Percentiles rank a stretch among this genome's conserved stretches.
phyloP scores from a whole-genome alignment of 1,140 invertebrate genomes.

The Kradibia gibbosae region DNA sequence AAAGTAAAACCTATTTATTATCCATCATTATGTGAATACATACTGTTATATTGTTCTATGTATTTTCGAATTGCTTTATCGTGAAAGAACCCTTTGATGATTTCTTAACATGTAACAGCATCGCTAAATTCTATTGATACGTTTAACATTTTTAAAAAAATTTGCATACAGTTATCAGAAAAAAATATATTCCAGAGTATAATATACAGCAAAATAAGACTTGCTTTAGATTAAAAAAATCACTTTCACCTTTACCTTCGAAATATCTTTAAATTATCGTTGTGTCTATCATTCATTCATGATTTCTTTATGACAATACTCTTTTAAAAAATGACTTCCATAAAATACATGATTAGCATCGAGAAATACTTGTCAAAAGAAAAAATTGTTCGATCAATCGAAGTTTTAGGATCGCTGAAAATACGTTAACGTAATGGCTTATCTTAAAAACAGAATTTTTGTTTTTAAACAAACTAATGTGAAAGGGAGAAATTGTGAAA shows the following conservation, averaged over 20 bases:
- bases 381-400: conserved; percentile 18
- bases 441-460: conserved; percentile 17
- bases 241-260: conserved; percentile 44
- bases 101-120: too few relatives aligned
- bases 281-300: background rate
- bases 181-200: background rate
- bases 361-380: conserved; percentile 30
- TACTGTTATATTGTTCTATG: too few relatives aligned
- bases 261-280: conserved; percentile 25
- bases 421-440: background rate
- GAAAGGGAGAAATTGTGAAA: conserved; percentile 49
- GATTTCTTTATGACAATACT: conserved; percentile 1
- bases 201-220: background rate
- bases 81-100: too few relatives aligned
- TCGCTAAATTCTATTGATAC: too few relatives aligned
- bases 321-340: conserved; percentile 22
- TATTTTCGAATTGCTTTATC: too few relatives aligned
- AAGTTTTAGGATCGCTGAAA: conserved; percentile 11
- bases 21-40: too few relatives aligned
- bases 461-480: conserved; percentile 4
- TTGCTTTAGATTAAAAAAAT: conserved; percentile 9
- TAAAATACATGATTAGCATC: conserved; percentile 7
- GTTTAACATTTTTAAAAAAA: too few relatives aligned
- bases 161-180: background rate
- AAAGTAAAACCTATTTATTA: too few relatives aligned